phyloP scores from a whole-genome alignment of 2,113 vertebrate species.

The Pycnonotus jocosus region DNA sequence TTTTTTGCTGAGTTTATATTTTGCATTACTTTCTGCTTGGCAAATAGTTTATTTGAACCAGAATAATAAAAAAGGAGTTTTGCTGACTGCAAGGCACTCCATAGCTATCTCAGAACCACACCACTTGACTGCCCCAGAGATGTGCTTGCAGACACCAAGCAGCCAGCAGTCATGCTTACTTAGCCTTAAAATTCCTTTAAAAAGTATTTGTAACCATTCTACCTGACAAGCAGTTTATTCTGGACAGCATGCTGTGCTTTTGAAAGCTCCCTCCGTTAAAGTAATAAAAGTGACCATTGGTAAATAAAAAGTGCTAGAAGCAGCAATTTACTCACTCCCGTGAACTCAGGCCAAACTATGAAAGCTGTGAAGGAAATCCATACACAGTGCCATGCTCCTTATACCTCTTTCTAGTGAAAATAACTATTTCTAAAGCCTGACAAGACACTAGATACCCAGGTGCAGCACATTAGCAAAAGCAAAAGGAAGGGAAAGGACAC shows the following conservation, averaged over 20 bases:
- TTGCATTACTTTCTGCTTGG: neutral
- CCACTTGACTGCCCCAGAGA: neutral
- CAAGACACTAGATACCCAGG: neutral
- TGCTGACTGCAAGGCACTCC: neutral
- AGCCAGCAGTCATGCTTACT: neutral
- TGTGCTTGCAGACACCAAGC: neutral
- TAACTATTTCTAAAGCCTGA: neutral
- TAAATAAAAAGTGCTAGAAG: neutral
- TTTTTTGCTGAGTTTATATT: neutral
- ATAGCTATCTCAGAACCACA: neutral
- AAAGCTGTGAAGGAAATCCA: neutral
- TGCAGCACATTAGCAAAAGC: neutral
- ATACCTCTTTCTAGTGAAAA: neutral
- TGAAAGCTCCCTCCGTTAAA: neutral
- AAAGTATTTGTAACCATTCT: neutral
- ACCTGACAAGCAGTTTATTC: constrained; percentile 8
- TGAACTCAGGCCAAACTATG: neutral
- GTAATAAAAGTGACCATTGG: neutral
- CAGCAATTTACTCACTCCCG: neutral
- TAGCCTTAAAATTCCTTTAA: constrained; percentile 19
- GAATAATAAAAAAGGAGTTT: neutral
- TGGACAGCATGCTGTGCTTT: neutral
- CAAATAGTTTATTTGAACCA: neutral
- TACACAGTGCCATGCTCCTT: neutral
- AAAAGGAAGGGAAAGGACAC: neutral